Evolutionary conservation across 2,113 vertebrate genomes (phyloP), one percentile per base, ranked within the genome.

Genomic region (Gallinago paraguaiae): DNA sequence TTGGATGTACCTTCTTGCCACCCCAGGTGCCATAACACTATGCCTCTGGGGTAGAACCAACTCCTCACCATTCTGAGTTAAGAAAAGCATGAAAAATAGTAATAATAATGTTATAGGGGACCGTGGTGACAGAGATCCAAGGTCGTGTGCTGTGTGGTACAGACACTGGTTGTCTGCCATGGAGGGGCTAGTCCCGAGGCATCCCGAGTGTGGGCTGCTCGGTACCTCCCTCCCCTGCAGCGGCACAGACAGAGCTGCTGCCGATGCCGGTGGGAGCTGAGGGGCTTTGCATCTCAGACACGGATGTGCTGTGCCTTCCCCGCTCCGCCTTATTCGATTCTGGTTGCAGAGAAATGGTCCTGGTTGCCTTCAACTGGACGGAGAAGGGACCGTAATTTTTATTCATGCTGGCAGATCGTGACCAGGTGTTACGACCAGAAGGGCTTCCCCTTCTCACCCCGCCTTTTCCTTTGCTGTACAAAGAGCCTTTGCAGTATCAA

Each of bases 401-500:
- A 57, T 88, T 78, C 33, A 28, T 0, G 4, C 23, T 39, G 65
- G n/a, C 41, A 70, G 95, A 64, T 68, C 0, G 0, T 57, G 82
- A 68, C 60, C 79, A 94, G 76, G 64, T 95, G 90, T 81, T 86
- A 57, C 25, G 70, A 60, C 16, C 35, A 75, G 71, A 77, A 88
- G 48, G 64, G 35, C 71, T 88, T 88, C 3, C 46, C 33, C 20
- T 11, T 13, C n/a, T 8, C 30, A 7, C 28, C 6, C 17, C 23
- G 10, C 20, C 43, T 75, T 82, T 86, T 86, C 18, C 82, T 95
- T 78, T 88, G 13, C 53, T 67, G 6, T 37, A 45, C 53, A 57
- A 94, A 89, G 20, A 71, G 39, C 12, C 25, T 92, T 43, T 28
- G 33, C 79, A 80, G 54, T 41, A 59, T 65, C 50, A 75, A 94